Base-by-base conservation (phyloP, 1,140 invertebrate species). In the Hestina assimilis region DNA sequence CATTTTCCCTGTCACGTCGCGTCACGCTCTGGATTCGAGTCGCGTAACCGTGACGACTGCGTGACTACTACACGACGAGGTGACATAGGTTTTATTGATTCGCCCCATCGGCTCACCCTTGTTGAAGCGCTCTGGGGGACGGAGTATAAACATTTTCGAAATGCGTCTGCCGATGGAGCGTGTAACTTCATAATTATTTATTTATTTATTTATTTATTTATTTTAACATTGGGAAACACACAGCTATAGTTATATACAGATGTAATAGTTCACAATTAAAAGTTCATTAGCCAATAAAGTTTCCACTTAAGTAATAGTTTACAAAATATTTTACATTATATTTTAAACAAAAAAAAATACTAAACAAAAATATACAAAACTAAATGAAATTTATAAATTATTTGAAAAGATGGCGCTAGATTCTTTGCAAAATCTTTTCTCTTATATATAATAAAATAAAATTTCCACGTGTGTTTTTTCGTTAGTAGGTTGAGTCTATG, bases 81-180 rank as follows among this genome's bases (percentile, higher is more conserved):
- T 50, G 47, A 50, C 47, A 50, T 50, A 50, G 33, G 47, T 50
- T 50, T 48, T 50, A 50, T 50, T 50, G 47, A 50, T 50, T 38
- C 8, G 45, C 19, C 29, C 28, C 23, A 21, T 19, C 45, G 29
- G 6, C 14, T 47, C 20, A 33, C 45, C 28, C 8, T 12, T 47
- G 45, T 47, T 47, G 23, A 7, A 9, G 31, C 20, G n/a, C 29
- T 47, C n/a, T 7, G 21, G 45, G 33, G 45, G 45, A 21, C 7
- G 14, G 33, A 6, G 19, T 14, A 6, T 19, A 23, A 50, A 50
- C 26, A 50, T 50, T 50, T 50, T 17, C 46, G 9, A 21, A 38
- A 38, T 8, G 17, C 11, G 12, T 14, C 12, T 15, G 31, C 11
- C 15, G 15, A 11, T 33, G 14, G 11, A 14, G 4, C 1, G 31